Conservation (phyloP, 1,140 invertebrate genomes). For the Eurosta solidaginis region DNA sequence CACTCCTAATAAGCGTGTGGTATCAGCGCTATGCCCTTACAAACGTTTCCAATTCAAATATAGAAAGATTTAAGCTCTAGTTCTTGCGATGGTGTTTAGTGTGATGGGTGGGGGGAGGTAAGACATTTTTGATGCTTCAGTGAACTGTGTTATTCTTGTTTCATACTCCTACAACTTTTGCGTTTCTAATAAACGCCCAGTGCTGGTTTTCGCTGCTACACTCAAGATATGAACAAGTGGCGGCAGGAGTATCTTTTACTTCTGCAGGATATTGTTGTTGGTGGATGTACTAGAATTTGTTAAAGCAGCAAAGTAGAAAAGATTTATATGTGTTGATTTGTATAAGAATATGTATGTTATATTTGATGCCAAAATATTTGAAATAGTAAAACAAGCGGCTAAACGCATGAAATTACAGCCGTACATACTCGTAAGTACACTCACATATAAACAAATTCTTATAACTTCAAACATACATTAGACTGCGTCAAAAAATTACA, state of each 20-base stretch:
- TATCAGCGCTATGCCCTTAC: background rate
- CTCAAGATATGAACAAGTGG: background rate
- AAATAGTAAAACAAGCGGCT: background rate
- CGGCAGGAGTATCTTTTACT: background rate
- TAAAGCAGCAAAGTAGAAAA: constrained; percentile 30
- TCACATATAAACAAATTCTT: no score
- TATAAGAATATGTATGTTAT: background rate
- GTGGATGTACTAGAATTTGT: background rate
- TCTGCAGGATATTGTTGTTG: background rate
- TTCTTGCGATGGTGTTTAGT: background rate
- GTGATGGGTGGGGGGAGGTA: background rate
- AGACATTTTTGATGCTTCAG: constrained; percentile 11
- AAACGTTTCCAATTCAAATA: no score
- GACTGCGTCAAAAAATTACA: no score
- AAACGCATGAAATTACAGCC: background rate
- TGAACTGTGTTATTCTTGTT: background rate
- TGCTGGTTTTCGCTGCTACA: background rate
- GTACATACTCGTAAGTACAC: background rate
- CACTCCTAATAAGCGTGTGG: background rate
- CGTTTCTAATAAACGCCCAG: background rate
- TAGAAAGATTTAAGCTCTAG: background rate
- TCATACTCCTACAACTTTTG: background rate
- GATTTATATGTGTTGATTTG: constrained; percentile 24
- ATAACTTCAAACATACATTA: no score
- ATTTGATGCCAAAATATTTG: background rate